Percentiles rank a stretch among this genome's conserved stretches.
Conservation (phyloP, 2,113 vertebrate species). For the Sinosuthora webbiana region DNA sequence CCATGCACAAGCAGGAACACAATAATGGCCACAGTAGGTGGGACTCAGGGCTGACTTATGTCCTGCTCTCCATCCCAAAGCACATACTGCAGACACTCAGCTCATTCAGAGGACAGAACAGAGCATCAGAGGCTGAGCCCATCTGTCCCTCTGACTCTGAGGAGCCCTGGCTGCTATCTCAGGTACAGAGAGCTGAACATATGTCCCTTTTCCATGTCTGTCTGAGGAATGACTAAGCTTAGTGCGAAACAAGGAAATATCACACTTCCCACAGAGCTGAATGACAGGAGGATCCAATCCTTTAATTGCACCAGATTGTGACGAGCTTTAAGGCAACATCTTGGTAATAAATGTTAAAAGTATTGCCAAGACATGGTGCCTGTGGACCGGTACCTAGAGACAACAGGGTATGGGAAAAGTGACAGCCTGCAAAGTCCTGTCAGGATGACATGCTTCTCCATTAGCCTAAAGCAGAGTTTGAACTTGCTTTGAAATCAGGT, state of each 20-base stretch:
- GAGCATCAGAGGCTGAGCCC: background rate
- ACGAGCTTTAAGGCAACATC: background rate
- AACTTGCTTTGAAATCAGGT: background rate
- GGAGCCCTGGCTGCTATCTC: background rate
- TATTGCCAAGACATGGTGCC: background rate
- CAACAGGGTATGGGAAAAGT: background rate
- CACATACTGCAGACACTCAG: background rate
- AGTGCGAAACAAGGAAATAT: background rate
- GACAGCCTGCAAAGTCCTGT: background rate
- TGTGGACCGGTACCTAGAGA: background rate
- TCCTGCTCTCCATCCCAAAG: background rate
- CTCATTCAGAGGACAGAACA: background rate
- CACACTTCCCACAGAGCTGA: conserved; percentile 24
- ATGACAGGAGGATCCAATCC: conserved; percentile 2
- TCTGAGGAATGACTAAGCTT: conserved; percentile 24
- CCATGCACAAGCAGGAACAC: background rate
- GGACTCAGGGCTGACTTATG: background rate
- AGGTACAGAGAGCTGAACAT: background rate
- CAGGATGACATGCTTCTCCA: background rate
- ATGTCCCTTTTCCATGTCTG: conserved; percentile 10
- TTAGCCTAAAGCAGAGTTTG: background rate
- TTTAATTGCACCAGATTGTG: conserved; percentile 6
- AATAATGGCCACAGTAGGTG: background rate
- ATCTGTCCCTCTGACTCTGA: background rate
- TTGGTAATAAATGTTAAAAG: background rate